Base-by-base conservation (phyloP, 2,113 vertebrate species). In the Silurus asotus region DNA sequence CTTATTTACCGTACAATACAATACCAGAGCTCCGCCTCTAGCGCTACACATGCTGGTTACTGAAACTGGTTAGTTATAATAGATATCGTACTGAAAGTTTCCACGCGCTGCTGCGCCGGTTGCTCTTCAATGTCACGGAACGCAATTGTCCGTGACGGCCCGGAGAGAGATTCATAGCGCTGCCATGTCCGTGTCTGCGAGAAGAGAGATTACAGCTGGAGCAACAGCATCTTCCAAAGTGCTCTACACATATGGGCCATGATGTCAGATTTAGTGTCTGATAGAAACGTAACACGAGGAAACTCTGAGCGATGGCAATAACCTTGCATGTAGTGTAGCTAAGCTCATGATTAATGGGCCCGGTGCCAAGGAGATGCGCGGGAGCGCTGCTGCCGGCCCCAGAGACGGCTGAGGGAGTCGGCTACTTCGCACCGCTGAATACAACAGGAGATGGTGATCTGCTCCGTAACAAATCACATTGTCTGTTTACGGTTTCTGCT, bases 401-500 rank as follows among this genome's bases (percentile, higher is more conserved):
- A 80, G 77, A 81, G 87, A 74, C 70, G 48, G 58, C 48, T 14
- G 70, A 80, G 77, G 77, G 48, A 80, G 56, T 80, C 28, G 67
- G 70, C 70, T 76, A 56, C 70, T 59, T 48, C 59, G 75, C 89
- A 62, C 84, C 87, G 79, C 64, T 91, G 88, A 91, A 88, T 65
- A 88, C 89, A 88, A 91, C 91, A 37, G 37, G 92, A 92, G 92
- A 92, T 88, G 91, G 91, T 13, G 51, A 86, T 56, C 69, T 85
- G 85, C 75, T 74, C 28, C 28, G 89, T 92, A 92, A 91, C 92
- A 94, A 94, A 95, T 94, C 92, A 92, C 93, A 93, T 92, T 93
- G 93, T 95, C 93, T 94, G 93, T 94, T 95, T 94, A 94, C 93
- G 90, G 93, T 94, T 94, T 92, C 92, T 93, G 93, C 92, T 90